A percentile compares a stretch with the other conserved stretches of the same genome.
phyloP scores from a whole-genome alignment of 1,140 invertebrate species.

The Zaprionus nigranus region DNA sequence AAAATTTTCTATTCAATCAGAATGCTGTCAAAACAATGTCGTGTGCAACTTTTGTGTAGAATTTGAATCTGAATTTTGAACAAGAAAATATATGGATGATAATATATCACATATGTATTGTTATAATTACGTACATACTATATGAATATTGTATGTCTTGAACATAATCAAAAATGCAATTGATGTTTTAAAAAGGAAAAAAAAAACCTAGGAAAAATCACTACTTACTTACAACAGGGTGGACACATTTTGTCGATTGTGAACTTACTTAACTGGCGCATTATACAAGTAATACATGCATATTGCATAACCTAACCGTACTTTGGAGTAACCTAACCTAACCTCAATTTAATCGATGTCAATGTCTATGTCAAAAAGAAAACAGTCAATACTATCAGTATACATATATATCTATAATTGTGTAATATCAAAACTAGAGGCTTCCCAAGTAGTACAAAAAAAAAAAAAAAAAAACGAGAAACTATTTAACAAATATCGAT shows the following conservation, averaged over 20 bases:
- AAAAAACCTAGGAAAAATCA: neutral
- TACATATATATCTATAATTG: slow-evolving; percentile 38
- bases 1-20: slow-evolving; percentile 12
- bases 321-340: slow-evolving; percentile 32
- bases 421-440: slow-evolving; percentile 76
- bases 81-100: slow-evolving; percentile 22
- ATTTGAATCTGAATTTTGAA: slow-evolving; percentile 53
- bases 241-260: slow-evolving; percentile 45
- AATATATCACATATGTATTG: slow-evolving; percentile 48
- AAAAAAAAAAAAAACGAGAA: slow-evolving; percentile 46
- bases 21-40: slow-evolving; percentile 45
- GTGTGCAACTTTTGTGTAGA: slow-evolving; percentile 72
- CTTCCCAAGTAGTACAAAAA: slow-evolving; percentile 79
- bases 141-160: slow-evolving; percentile 51
- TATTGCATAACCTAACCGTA: slow-evolving; percentile 44
- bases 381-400: slow-evolving; percentile 62
- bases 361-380: slow-evolving; percentile 55
- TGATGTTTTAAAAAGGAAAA: slow-evolving; percentile 63
- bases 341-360: slow-evolving; percentile 47
- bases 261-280: slow-evolving; percentile 35
- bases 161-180: slow-evolving; percentile 77
- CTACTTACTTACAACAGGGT: slow-evolving; percentile 58
- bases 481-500: slow-evolving; percentile 12
- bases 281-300: slow-evolving; percentile 10
- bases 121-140: slow-evolving; percentile 41